phyloP scores from a whole-genome alignment of 1,140 invertebrate species.

The Diprion similis region DNA sequence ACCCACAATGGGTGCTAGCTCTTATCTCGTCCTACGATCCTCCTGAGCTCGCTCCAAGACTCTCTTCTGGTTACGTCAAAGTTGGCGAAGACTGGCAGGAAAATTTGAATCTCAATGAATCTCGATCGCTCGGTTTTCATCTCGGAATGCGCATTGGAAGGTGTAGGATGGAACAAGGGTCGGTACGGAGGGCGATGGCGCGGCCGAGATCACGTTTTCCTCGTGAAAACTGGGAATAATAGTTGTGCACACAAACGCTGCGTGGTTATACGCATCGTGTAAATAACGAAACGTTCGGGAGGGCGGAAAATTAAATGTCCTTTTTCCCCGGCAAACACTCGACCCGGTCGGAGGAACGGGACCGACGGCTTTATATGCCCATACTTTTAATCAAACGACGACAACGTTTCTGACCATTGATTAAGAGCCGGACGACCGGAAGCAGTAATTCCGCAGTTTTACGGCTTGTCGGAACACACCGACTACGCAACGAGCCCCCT shows the following conservation, averaged over 20 bases:
- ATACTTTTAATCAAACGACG: constrained; percentile 2
- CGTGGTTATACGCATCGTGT: too few species aligned
- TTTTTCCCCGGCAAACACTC: not conserved
- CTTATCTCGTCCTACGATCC: not conserved
- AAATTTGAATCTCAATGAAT: not conserved
- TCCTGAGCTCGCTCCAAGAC: not conserved
- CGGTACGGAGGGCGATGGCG: constrained; percentile 26
- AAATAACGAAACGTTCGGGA: not conserved
- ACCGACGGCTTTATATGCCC: not conserved
- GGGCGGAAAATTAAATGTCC: not conserved
- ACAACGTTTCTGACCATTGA: not conserved
- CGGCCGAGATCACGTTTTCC: constrained; percentile 38
- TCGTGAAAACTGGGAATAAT: not conserved
- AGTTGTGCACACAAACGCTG: too few species aligned
- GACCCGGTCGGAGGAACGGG: not conserved
- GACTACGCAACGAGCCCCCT: constrained; percentile 22
- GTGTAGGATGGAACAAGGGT: too few species aligned
- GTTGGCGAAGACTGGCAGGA: not conserved
- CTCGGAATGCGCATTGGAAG: too few species aligned
- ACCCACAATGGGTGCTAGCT: constrained; percentile 43
- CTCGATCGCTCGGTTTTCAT: constrained; percentile 29
- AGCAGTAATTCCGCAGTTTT: constrained; percentile 14
- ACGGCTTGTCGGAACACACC: constrained; percentile 11
- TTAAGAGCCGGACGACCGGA: constrained; percentile 9
- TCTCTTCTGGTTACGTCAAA: not conserved